Conservation (phyloP, 2,113 vertebrate genomes). For the Gobius niger region DNA sequence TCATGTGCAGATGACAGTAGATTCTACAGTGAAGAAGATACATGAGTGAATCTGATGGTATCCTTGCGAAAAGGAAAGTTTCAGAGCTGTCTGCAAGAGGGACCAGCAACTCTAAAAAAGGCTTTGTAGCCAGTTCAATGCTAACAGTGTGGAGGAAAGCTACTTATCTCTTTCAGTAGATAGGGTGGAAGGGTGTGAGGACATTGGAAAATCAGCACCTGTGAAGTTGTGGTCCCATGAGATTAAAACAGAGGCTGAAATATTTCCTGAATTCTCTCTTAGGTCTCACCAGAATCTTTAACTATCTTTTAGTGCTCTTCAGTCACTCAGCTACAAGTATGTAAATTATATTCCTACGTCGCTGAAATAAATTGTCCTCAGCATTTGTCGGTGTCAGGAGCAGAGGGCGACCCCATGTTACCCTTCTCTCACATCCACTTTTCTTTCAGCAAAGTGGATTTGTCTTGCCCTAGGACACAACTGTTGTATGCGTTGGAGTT, state of each 20-base stretch:
- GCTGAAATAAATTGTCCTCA: too few species aligned
- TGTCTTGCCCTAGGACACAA: too few species aligned
- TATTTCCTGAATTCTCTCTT: conserved; percentile 16
- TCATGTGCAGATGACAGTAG: conserved; percentile 8
- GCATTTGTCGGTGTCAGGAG: too few species aligned
- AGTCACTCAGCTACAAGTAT: too few species aligned
- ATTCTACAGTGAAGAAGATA: conserved; percentile 10
- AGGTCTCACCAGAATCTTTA: not conserved
- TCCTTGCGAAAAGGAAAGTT: not conserved
- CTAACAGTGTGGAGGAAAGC: conserved; percentile 21
- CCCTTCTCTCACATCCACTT: too few species aligned
- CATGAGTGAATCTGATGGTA: conserved; percentile 31
- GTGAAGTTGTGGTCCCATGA: conserved; percentile 19
- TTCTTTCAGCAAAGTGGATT: too few species aligned
- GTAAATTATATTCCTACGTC: too few species aligned
- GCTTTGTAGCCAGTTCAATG: conserved; percentile 37
- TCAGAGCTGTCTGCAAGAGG: conserved; percentile 2
- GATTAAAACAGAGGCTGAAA: not conserved
- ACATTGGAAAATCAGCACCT: conserved; percentile 27
- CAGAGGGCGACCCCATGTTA: too few species aligned
- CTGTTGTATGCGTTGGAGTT: too few species aligned
- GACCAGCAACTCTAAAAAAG: conserved; percentile 23
- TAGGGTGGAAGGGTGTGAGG: conserved; percentile 11
- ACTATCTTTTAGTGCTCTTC: too few species aligned
- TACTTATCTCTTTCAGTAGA: conserved; percentile 42